Evolutionary conservation across 2,113 vertebrate genomes (phyloP).

Genomic region (Cinclus mexicanus): DNA sequence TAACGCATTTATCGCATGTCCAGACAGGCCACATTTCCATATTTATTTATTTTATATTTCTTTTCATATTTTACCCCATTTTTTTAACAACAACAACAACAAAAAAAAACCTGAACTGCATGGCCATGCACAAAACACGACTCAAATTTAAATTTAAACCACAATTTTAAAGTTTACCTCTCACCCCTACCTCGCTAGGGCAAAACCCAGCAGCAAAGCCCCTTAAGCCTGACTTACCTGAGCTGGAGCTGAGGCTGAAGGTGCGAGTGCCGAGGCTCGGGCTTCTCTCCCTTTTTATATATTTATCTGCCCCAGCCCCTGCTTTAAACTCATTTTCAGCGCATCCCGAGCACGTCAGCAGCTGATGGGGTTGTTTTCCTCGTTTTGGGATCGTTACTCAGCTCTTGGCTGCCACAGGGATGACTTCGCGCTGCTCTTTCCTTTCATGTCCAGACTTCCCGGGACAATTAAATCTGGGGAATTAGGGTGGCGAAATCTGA

Average conservation of each 20-base stretch:
- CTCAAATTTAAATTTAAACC: background rate
- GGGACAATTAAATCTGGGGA: background rate
- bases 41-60: too few relatives aligned
- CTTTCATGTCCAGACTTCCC: slow-evolving; percentile 55
- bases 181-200: fast-evolving
- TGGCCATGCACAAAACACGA: background rate
- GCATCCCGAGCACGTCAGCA: background rate
- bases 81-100: too few relatives aligned
- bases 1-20: background rate
- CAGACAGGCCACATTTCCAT: too few relatives aligned
- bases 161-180: fast-evolving
- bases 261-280: background rate
- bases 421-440: background rate
- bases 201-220: background rate
- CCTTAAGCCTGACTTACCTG: background rate
- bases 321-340: background rate
- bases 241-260: background rate
- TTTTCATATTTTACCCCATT: too few relatives aligned
- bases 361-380: slow-evolving; percentile 9
- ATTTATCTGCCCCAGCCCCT: background rate
- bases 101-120: too few relatives aligned
- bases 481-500: slow-evolving; percentile 18
- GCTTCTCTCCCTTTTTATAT: slow-evolving; percentile 30
- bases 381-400: slow-evolving; percentile 6
- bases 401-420: slow-evolving; percentile 12